Evolutionary conservation across 1,140 invertebrate species (phyloP), one percentile per base, ranked within the genome.

Genomic region (Maconellicoccus hirsutus): DNA sequence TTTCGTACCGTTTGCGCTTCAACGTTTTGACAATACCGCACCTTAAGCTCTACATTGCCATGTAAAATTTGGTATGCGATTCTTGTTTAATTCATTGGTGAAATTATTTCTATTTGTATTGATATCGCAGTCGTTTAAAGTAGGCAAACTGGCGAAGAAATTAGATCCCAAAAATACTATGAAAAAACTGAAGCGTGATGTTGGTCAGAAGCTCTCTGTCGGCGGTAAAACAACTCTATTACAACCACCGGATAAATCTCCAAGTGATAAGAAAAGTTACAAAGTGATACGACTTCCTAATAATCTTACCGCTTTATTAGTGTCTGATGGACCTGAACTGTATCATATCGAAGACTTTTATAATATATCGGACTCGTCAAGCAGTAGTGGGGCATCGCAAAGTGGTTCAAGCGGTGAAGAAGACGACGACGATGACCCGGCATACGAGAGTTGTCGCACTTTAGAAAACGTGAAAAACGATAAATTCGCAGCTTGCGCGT

Each of bases 401-500:
- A 42, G 70, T 52, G 16, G 6, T 14, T 19, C 21, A 21, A 23
- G 21, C 39, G 39, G 33, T 21, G 70, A 70, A 1, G 70, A 70
- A 52, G 33, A 70, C 12, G 22, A 52, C 22, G 38, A 52, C n/a
- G 39, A 52, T 12, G 70, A 39, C 21, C 61, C 61, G 21, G 61
- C 61, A 16, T 66, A 66, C 61, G 61, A 66, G 21, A 66, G 61
- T 16, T 66, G 61, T 26, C 61, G 25, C 1, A 66, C 61, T 8
- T 66, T 23, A 16, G 61, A 66, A 66, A 66, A 66, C 16, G 61
- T 66, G 21, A 66, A 66, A 66, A 66, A 10, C 10, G 10, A 10
- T 66, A 23, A 66, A 16, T 66, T 66, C 61, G 61, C 61, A 12
- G 61, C 59, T 38, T 61, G 59, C 33, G 25, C 84, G 12, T 77